Conservation (phyloP, 2,888 invertebrate genomes). For the Aphidius colemani region DNA sequence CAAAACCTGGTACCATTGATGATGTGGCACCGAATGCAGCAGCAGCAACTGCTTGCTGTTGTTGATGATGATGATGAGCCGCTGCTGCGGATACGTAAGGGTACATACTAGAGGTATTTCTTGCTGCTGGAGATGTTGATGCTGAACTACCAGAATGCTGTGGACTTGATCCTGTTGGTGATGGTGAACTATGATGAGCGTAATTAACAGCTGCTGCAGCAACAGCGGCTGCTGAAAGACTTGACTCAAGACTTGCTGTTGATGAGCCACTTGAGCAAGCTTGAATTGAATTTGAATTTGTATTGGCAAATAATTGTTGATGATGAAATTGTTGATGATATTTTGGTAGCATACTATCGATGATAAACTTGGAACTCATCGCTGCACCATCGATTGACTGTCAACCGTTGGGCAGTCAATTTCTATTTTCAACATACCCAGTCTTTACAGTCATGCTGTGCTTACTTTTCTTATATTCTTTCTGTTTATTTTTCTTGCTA, state of each 20-base stretch:
- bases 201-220: conserved; percentile 85
- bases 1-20: conserved; percentile 68
- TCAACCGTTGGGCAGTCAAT: conserved; percentile 41
- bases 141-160: conserved; percentile 72
- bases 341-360: conserved; percentile 97
- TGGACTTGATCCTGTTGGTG: conserved; percentile 74
- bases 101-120: conserved; percentile 80
- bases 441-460: conserved; percentile 43
- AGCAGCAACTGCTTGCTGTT: conserved; percentile 70
- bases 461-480: conserved; percentile 55
- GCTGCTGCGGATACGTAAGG: conserved; percentile 83
- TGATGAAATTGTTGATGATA: conserved; percentile 83
- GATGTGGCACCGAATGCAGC: conserved; percentile 71
- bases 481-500: neutral
- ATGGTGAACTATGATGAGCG: conserved; percentile 60
- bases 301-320: conserved; percentile 69
- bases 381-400: conserved; percentile 33
- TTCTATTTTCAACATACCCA: conserved; percentile 42
- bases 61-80: conserved; percentile 72
- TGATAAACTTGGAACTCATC: conserved; percentile 96
- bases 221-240: conserved; percentile 66
- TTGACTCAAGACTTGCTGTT: conserved; percentile 70
- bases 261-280: conserved; percentile 68
- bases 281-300: conserved; percentile 76
- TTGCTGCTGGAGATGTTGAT: conserved; percentile 67